Evolutionary conservation across 2,888 invertebrate species (phyloP).

Genomic region (Aleiodes testaceus): DNA sequence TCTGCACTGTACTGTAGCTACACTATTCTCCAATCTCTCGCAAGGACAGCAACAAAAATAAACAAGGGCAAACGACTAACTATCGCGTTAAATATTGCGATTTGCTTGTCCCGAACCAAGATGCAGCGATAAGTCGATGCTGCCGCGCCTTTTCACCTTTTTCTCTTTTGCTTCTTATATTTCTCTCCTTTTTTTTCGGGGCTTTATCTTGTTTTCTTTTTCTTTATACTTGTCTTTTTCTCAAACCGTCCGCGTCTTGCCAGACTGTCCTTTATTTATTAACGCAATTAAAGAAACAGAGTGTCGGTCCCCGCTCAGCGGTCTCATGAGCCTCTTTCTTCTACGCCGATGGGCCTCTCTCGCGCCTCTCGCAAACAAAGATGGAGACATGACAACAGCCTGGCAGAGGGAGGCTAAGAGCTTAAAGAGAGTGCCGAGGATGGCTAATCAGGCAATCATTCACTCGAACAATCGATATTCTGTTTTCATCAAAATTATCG

Average conservation of each 20-base stretch:
- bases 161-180: slow-evolving; percentile 30
- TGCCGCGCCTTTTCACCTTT: slow-evolving; percentile 39
- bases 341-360: slow-evolving; percentile 38
- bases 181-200: slow-evolving; percentile 39
- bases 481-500: too few relatives aligned
- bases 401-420: background rate
- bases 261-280: slow-evolving; percentile 70
- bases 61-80: slow-evolving; percentile 51
- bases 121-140: slow-evolving; percentile 57
- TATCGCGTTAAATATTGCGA: slow-evolving; percentile 68
- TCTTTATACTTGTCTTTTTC: slow-evolving; percentile 47
- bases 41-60: background rate
- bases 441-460: background rate
- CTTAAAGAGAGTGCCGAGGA: slow-evolving; percentile 33
- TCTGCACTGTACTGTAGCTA: background rate
- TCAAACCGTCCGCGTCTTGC: slow-evolving; percentile 50
- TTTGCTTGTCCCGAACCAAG: slow-evolving; percentile 60
- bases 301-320: slow-evolving; percentile 68
- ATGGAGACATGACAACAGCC: slow-evolving; percentile 28
- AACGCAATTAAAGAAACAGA: slow-evolving; percentile 73
- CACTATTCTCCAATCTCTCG: background rate
- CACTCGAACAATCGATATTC: too few relatives aligned
- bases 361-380: slow-evolving; percentile 41
- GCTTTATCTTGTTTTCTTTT: slow-evolving; percentile 37
- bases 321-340: slow-evolving; percentile 63